Evolutionary conservation across 2,888 invertebrate genomes (phyloP), one percentile per base, ranked within the genome.

Genomic region (Drosophila siamana): DNA sequence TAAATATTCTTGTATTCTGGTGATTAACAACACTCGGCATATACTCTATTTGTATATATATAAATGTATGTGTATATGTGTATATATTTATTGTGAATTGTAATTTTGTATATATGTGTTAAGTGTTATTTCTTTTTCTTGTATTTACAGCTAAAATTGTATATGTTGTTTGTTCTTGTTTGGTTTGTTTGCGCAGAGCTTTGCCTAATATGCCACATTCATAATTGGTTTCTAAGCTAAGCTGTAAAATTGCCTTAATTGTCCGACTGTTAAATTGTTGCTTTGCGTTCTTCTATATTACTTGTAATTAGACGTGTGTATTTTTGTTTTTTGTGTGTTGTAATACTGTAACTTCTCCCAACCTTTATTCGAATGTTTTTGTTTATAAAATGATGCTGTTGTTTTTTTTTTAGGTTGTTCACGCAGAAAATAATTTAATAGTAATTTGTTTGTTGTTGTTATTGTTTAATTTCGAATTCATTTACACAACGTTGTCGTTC

Each of bases 371-470:
- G 38, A n/a, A 26, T 38, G 13, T 36, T n/a, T 13, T 16, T 57
- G 56, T 47, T 47, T 62, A 56, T 59, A 62, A 72, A 76, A 61
- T 62, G 46, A 44, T 51, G 28, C 24, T 52, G 24, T 50, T 64
- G n/a, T 19, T 19, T 1, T 13, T 62, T 52, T 43, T 30, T 57
- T 60, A 44, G 59, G 54, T 64, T 72, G 47, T 86, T 70, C 86
- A 83, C 79, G 55, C 69, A 46, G 57, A 69, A 56, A 64, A 80
- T 80, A 86, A 80, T 85, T 80, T 75, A 84, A 69, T 66, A 68
- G 51, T 38, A 15, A 6, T 7, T 7, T 11, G n/a, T n/a, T n/a
- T n/a, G n/a, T 38, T 15, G 15, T 38, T n/a, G n/a, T n/a, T n/a
- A n/a, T 47, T 65, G 26, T 66, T 50, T 62, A 52, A 54, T 56